phyloP scores from a whole-genome alignment of 2,113 vertebrate species.

The Cygnus atratus region DNA sequence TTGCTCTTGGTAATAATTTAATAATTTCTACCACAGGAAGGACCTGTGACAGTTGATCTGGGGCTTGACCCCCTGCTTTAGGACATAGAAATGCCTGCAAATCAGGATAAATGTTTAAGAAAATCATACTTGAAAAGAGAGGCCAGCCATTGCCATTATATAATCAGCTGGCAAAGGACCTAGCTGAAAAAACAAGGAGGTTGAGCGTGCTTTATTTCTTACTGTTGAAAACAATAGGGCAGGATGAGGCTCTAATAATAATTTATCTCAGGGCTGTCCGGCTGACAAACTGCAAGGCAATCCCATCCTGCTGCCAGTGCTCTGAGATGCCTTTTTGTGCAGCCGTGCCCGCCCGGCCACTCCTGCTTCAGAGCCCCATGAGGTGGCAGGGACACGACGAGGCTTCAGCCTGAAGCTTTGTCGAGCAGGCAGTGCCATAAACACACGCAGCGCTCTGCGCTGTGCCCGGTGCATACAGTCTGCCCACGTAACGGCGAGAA shows the following conservation, averaged over 20 bases:
- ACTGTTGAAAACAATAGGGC: neutral
- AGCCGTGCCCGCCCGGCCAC: neutral
- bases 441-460: neutral
- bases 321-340: accelerated
- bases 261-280: neutral
- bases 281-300: neutral
- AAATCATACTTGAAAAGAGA: neutral
- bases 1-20: neutral
- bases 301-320: neutral
- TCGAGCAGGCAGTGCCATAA: neutral
- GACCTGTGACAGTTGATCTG: neutral
- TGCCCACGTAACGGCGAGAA: neutral
- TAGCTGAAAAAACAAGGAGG: neutral
- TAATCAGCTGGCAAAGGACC: neutral
- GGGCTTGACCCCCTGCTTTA: neutral
- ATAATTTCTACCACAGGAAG: neutral
- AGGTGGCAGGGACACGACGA: neutral
- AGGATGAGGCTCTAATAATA: neutral
- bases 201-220: neutral
- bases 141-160: neutral
- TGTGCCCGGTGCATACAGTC: neutral
- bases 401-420: too few species aligned
- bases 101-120: neutral
- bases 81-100: neutral
- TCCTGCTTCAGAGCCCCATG: neutral